phyloP scores from a whole-genome alignment of 1,140 invertebrate species.

The Orchestia grillus region DNA sequence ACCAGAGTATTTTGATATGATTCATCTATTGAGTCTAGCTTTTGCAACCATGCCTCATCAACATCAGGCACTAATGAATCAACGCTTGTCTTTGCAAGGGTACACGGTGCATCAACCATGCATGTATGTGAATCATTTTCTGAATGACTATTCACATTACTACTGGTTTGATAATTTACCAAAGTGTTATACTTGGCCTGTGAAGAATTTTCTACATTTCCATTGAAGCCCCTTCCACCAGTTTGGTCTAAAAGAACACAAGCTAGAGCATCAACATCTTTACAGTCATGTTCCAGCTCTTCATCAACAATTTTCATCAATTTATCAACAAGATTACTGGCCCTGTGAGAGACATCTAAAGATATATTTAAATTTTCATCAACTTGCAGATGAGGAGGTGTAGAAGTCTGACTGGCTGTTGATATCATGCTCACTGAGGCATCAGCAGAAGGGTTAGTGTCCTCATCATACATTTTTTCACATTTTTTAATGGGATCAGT shows the following conservation, averaged over 20 bases:
- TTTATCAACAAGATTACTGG: background rate
- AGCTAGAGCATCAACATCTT: background rate
- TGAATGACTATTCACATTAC: background rate
- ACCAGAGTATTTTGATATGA: background rate
- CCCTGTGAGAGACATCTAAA: background rate
- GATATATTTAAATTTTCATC: constrained; percentile 22
- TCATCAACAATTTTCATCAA: constrained; percentile 39
- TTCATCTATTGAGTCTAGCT: background rate
- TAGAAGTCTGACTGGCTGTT: background rate
- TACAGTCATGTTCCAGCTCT: background rate
- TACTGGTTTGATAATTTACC: background rate
- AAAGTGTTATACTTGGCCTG: background rate
- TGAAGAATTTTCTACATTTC: background rate
- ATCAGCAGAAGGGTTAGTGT: background rate
- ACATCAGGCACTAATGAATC: background rate
- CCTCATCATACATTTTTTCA: background rate
- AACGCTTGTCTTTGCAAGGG: background rate
- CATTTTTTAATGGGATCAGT: background rate
- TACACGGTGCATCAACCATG: background rate
- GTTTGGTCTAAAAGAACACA: background rate
- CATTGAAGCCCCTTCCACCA: background rate
- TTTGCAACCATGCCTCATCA: constrained; percentile 21
- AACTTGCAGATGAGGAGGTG: background rate
- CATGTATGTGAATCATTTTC: background rate
- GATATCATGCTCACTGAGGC: background rate